A percentile compares a stretch with the other conserved stretches of the same genome.
These are phyloP conservation scores for Lordiphosa mommai DNA, from an alignment of 1,140 invertebrate genomes.

Conservation along the genomic window DNA sequence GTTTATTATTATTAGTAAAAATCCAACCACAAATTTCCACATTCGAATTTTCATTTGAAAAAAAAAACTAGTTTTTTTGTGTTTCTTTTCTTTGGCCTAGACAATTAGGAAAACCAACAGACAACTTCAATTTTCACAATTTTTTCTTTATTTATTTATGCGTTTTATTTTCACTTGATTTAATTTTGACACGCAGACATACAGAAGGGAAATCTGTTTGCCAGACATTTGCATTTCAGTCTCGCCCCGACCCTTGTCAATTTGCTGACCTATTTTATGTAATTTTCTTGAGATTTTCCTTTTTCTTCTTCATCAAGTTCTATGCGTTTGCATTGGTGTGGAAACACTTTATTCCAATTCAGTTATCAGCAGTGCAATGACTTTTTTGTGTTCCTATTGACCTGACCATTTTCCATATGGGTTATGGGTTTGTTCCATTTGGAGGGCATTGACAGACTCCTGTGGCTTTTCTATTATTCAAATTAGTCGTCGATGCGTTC, in stretches of 20 bases:
- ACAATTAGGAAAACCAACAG: constrained; percentile 53
- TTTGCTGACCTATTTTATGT: constrained; percentile 64
- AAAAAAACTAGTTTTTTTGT: constrained; percentile 39
- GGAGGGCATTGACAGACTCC: constrained; percentile 33
- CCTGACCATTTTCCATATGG: constrained; percentile 27
- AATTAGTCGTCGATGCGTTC: constrained; percentile 31
- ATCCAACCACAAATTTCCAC: constrained; percentile 35
- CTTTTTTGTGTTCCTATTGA: constrained; percentile 15
- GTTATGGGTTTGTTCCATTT: constrained; percentile 14
- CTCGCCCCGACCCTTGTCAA: constrained; percentile 13
- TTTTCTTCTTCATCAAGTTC: constrained; percentile 5
- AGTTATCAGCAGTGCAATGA: constrained; percentile 49
- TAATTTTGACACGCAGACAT: constrained; percentile 53
- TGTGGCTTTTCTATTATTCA: constrained; percentile 13
- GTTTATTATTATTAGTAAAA: constrained; percentile 11
- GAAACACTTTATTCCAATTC: constrained; percentile 66
- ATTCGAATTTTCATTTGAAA: not conserved
- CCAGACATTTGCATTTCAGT: constrained; percentile 61
- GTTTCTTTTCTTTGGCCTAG: constrained; percentile 1
- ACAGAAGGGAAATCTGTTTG: constrained; percentile 28
- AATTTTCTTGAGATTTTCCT: constrained; percentile 50
- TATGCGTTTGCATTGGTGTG: constrained; percentile 36
- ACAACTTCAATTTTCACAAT: constrained; percentile 27
- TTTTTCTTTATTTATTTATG: constrained; percentile 66
- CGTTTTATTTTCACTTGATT: constrained; percentile 68